Conservation (phyloP, 2,113 vertebrate species). For the Melanotaenia duboulayi region DNA sequence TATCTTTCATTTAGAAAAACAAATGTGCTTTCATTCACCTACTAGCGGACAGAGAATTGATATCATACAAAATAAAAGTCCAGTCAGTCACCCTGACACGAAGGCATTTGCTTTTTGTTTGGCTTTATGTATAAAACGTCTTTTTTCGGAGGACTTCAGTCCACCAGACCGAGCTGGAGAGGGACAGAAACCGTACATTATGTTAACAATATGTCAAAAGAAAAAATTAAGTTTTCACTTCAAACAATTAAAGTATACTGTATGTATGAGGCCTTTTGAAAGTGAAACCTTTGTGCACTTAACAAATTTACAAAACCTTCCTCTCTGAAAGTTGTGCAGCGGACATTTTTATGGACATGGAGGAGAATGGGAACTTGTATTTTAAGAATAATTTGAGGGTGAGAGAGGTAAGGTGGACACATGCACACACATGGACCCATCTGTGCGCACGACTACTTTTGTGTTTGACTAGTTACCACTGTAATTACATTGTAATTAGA, state of each 20-base stretch:
- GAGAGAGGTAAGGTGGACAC: slow-evolving; percentile 20
- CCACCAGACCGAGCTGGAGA: slow-evolving; percentile 9
- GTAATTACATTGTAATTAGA: slow-evolving; percentile 24
- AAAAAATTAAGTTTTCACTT: slow-evolving; percentile 30
- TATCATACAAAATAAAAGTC: slow-evolving; percentile 33
- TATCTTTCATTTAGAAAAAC: slow-evolving; percentile 31
- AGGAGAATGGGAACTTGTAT: slow-evolving; percentile 21
- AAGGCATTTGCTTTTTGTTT: slow-evolving; percentile 62
- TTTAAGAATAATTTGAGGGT: slow-evolving; percentile 20
- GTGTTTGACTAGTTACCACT: slow-evolving; percentile 13
- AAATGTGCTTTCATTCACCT: slow-evolving; percentile 36
- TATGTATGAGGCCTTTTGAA: slow-evolving; percentile 44
- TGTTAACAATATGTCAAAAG: slow-evolving; percentile 16
- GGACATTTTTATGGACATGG: slow-evolving; percentile 25
- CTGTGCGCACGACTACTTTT: slow-evolving; percentile 6
- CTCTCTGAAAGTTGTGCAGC: slow-evolving; percentile 26
- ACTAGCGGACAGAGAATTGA: background rate
- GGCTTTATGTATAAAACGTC: slow-evolving; percentile 52
- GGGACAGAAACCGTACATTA: background rate
- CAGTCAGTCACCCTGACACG: slow-evolving; percentile 13
- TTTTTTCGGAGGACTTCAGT: slow-evolving; percentile 3
- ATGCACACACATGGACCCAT: slow-evolving; percentile 14
- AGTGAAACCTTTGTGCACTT: slow-evolving; percentile 32
- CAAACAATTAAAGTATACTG: slow-evolving; percentile 52
- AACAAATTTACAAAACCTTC: slow-evolving; percentile 32